A percentile compares a stretch with the other conserved stretches of the same genome.
phyloP scores from a whole-genome alignment of 2,888 invertebrate species.

The Rotaria magnacalcarata region DNA sequence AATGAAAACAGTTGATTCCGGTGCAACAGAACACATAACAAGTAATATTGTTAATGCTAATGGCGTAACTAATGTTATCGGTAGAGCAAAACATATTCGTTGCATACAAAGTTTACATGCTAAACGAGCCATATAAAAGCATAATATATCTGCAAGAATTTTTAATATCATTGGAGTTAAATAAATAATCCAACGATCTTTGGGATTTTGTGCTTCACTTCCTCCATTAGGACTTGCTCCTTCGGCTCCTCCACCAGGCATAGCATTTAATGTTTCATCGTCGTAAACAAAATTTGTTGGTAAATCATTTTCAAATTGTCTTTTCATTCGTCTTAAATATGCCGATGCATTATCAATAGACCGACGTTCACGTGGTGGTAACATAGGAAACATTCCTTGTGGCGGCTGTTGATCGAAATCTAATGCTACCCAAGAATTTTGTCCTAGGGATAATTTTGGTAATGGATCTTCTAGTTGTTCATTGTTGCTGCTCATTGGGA shows the following conservation, averaged over 20 bases:
- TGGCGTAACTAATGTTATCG: constrained; percentile 59
- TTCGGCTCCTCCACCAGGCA: not conserved
- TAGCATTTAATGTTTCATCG: not conserved
- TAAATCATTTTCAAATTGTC: not conserved
- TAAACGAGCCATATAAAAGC: constrained; percentile 61
- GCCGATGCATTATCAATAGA: not conserved
- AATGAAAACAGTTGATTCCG: constrained; percentile 50
- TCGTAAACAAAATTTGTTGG: not conserved
- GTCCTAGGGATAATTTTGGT: not conserved
- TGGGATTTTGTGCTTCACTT: constrained; percentile 49
- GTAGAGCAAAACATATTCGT: constrained; percentile 60
- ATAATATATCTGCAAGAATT: constrained; percentile 55
- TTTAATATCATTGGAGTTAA: constrained; percentile 51
- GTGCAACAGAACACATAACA: constrained; percentile 48
- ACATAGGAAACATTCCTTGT: not conserved
- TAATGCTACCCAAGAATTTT: constrained; percentile 11
- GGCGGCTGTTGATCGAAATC: not conserved
- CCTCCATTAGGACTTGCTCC: too few relatives aligned
- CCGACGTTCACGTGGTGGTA: constrained; percentile 17
- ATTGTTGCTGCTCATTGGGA: not conserved
- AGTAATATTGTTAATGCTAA: constrained; percentile 52
- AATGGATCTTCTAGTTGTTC: constrained; percentile 24
- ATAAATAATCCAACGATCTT: constrained; percentile 54
- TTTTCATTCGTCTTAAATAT: not conserved
- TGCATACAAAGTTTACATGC: constrained; percentile 63